Conservation (phyloP, 1,140 invertebrate species). For the Camponotus vicinus region DNA sequence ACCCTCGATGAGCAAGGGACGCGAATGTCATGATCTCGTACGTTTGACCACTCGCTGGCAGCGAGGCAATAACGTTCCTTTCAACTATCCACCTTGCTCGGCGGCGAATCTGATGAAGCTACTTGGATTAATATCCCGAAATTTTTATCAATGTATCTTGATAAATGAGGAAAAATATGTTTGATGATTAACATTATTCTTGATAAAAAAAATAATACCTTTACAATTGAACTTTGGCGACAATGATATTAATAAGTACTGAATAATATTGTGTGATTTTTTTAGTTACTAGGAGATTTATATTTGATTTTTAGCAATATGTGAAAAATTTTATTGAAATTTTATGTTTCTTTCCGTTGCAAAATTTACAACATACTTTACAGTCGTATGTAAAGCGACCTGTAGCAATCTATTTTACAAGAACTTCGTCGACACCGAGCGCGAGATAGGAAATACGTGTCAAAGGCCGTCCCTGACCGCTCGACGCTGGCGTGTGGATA, state of each 20-base stretch:
- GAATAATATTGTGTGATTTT: background rate
- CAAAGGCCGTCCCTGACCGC: slow-evolving; percentile 78
- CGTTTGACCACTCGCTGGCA: no score
- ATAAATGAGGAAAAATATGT: background rate
- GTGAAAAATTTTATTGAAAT: background rate
- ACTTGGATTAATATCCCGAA: background rate
- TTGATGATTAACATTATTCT: background rate
- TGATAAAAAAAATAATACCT: background rate
- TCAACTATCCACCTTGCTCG: background rate
- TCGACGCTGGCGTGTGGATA: slow-evolving; percentile 65
- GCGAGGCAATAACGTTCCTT: background rate
- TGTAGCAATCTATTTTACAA: background rate
- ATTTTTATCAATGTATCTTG: background rate
- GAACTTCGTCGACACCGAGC: background rate
- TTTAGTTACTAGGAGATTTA: background rate
- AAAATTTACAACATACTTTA: slow-evolving; percentile 10
- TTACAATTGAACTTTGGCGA: background rate
- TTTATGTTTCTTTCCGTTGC: background rate
- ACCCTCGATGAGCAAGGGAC: background rate
- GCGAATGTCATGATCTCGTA: background rate
- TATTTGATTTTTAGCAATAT: background rate
- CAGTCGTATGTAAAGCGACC: background rate
- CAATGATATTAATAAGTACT: background rate
- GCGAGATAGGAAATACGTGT: slow-evolving; percentile 69
- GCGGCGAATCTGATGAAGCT: background rate